Percentiles rank a stretch among this genome's conserved stretches.
Evolutionary conservation across 2,797 vertebrate genomes (phyloP).

Genomic region (Choloepus didactylus): DNA sequence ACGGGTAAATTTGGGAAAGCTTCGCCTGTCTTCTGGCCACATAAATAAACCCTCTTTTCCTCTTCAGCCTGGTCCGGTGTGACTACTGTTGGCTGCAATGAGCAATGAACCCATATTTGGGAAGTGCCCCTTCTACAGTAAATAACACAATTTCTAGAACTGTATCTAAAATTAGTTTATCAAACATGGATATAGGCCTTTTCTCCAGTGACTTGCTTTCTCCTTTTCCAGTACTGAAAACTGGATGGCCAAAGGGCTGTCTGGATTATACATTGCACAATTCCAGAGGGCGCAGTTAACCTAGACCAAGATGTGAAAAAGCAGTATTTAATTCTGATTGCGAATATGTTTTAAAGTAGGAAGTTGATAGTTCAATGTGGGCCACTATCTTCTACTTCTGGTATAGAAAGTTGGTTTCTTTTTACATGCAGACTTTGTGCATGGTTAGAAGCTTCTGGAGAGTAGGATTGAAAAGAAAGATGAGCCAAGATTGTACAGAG

Average conservation of each 20-base stretch:
- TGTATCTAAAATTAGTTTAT: not conserved
- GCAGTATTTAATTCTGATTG: not conserved
- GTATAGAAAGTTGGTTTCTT: not conserved
- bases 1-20: no score
- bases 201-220: not conserved
- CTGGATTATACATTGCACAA: not conserved
- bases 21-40: no score
- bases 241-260: not conserved
- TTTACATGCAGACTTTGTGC: not conserved
- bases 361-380: not conserved
- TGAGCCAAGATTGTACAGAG: not conserved
- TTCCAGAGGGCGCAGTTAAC: fast-evolving
- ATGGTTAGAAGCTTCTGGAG: not conserved
- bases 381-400: not conserved
- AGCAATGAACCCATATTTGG: no score
- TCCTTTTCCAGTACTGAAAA: not conserved
- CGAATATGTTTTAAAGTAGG: not conserved
- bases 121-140: not conserved
- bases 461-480: not conserved
- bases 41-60: no score
- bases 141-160: not conserved
- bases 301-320: not conserved
- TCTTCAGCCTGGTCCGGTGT: no score
- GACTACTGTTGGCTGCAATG: no score
- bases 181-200: not conserved